Conservation (phyloP, 2,113 vertebrate species). For the Montifringilla adamsi region DNA sequence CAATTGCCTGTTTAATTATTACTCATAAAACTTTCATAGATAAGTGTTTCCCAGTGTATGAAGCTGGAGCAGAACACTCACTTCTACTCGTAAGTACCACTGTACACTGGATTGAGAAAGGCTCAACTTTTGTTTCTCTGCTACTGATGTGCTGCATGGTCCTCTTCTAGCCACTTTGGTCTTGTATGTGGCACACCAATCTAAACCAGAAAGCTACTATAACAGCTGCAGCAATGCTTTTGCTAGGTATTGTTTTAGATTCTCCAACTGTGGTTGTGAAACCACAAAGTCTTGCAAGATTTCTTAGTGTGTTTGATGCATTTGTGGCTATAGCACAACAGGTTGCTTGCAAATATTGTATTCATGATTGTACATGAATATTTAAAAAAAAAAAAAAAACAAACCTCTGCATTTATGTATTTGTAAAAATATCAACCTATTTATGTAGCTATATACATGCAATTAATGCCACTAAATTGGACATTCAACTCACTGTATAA, state of each 20-base stretch:
- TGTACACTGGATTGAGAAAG: not conserved
- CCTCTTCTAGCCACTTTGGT: not conserved
- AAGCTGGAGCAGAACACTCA: not conserved
- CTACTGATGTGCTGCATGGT: not conserved
- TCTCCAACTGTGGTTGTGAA: not conserved
- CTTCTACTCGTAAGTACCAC: not conserved
- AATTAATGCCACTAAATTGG: not conserved
- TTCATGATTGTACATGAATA: accelerated
- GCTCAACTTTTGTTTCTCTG: not conserved
- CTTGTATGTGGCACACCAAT: not conserved
- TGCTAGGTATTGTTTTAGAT: not conserved
- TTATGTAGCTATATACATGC: not conserved
- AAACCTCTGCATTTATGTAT: not conserved
- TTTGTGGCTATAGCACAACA: not conserved
- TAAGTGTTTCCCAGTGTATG: not conserved
- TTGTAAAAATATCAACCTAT: not conserved
- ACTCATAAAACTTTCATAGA: not conserved
- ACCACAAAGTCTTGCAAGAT: not conserved
- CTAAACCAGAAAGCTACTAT: not conserved
- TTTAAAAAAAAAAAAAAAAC: no score
- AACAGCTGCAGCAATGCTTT: not conserved
- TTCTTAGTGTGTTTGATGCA: not conserved
- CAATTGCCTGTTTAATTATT: not conserved
- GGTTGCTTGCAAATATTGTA: not conserved
- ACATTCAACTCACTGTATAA: not conserved